Percentiles rank a stretch among this genome's conserved stretches.
These are phyloP conservation scores for Stenodera caucasica DNA, from an alignment of 2,888 invertebrate genomes.

Conservation along the genomic window DNA sequence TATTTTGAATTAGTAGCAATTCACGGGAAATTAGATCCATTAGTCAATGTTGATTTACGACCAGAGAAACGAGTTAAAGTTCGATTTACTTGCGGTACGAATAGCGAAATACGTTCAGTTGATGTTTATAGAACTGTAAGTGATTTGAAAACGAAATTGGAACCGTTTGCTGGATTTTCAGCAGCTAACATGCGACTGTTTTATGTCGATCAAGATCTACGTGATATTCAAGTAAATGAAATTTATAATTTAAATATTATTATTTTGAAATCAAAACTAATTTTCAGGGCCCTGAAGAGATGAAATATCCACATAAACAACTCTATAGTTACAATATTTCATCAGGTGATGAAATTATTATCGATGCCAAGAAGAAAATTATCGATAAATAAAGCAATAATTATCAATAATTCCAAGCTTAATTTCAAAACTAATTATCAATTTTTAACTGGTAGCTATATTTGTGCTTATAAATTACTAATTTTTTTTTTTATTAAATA, in stretches of 20 bases:
- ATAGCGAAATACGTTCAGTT: conserved; percentile 72
- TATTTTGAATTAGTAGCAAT: conserved; percentile 80
- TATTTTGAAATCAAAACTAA: neutral
- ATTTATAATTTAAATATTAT: neutral
- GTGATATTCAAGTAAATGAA: conserved; percentile 58
- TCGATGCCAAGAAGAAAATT: conserved; percentile 73
- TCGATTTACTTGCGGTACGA: conserved; percentile 77
- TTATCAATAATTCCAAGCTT: neutral
- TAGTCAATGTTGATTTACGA: conserved; percentile 84
- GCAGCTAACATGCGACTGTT: conserved; percentile 85
- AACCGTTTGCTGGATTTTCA: conserved; percentile 78
- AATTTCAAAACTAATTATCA: neutral
- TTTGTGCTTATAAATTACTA: neutral
- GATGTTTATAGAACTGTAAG: conserved; percentile 80
- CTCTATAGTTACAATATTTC: conserved; percentile 89
- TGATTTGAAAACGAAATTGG: conserved; percentile 79
- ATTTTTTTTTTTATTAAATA: neutral
- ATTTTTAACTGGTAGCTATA: neutral
- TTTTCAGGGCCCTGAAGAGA: conserved; percentile 80
- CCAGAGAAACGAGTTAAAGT: conserved; percentile 87
- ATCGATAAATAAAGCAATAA: conserved; percentile 35
- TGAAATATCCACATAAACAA: conserved; percentile 86
- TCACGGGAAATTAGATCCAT: conserved; percentile 87
- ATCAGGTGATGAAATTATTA: conserved; percentile 88
- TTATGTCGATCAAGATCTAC: conserved; percentile 81